A percentile compares a stretch with the other conserved stretches of the same genome.
phyloP scores from a whole-genome alignment of 2,113 vertebrate genomes.

The Glaucidium brasilianum region DNA sequence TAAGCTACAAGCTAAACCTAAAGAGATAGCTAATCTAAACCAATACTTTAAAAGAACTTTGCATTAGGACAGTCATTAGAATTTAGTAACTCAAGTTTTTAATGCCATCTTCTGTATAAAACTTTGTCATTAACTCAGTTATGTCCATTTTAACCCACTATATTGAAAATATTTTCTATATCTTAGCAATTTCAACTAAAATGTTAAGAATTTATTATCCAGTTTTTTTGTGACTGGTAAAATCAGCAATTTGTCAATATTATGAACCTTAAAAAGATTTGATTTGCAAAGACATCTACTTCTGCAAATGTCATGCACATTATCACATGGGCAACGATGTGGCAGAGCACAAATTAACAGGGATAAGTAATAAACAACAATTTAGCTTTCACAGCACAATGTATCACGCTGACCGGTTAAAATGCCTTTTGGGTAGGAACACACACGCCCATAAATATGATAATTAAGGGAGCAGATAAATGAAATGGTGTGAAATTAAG shows the following conservation, averaged over 20 bases:
- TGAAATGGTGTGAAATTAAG: slow-evolving; percentile 25
- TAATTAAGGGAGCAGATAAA: slow-evolving; percentile 26
- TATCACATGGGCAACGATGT: slow-evolving; percentile 6
- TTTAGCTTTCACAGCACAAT: slow-evolving; percentile 21
- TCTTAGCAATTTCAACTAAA: not conserved
- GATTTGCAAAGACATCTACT: not conserved
- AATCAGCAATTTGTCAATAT: not conserved
- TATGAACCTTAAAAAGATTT: not conserved
- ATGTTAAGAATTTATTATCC: not conserved
- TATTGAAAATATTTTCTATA: not conserved
- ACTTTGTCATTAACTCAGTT: not conserved
- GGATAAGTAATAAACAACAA: slow-evolving; percentile 46
- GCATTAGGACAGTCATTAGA: not conserved
- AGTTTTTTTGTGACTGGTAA: not conserved
- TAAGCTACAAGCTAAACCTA: not conserved
- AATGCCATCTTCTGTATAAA: not conserved
- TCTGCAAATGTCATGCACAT: not conserved
- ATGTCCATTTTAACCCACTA: not conserved
- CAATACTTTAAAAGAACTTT: not conserved
- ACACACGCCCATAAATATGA: not conserved
- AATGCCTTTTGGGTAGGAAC: slow-evolving; percentile 37
- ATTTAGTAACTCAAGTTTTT: not conserved
- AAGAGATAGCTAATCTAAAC: not conserved
- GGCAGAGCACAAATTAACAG: slow-evolving; percentile 10
- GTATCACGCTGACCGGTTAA: slow-evolving; percentile 8